Percentiles rank a stretch among this genome's conserved stretches.
Conservation (phyloP, 2,888 invertebrate species). For the Tanypteryx hageni region DNA sequence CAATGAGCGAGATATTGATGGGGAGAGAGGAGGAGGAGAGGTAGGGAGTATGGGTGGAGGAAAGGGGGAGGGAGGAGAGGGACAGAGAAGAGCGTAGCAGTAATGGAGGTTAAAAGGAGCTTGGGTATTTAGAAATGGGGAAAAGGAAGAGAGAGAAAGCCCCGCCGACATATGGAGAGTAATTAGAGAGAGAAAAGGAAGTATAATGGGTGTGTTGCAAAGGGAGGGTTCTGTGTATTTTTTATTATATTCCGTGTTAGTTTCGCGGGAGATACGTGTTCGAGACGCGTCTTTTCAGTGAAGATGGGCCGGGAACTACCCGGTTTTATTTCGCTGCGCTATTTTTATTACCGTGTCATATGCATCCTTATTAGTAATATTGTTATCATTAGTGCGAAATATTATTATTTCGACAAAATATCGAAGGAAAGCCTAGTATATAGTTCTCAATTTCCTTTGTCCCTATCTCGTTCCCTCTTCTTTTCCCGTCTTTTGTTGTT, state of each 20-base stretch:
- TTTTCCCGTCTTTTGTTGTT: not conserved
- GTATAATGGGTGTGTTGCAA: not conserved
- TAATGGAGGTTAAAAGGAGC: constrained; percentile 24
- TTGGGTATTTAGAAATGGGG: not conserved
- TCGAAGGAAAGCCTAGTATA: not conserved
- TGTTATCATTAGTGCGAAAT: not conserved
- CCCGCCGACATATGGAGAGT: constrained; percentile 2
- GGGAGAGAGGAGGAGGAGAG: not conserved
- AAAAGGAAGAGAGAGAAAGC: not conserved
- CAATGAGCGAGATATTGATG: not conserved
- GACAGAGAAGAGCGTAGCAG: not conserved
- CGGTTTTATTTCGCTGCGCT: not conserved
- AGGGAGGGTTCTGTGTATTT: not conserved
- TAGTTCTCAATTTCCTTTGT: too few species aligned
- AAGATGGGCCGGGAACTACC: not conserved
- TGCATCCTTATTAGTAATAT: not conserved
- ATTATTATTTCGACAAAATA: not conserved
- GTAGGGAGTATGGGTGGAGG: not conserved
- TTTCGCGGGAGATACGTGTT: constrained; percentile 15
- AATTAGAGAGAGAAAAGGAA: constrained; percentile 13
- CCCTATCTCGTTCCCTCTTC: not conserved
- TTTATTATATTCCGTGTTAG: not conserved
- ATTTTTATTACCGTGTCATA: not conserved
- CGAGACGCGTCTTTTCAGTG: constrained; percentile 9
- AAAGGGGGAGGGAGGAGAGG: not conserved